Evolutionary conservation across 2,888 invertebrate species (phyloP).

Genomic region (Platynereis dumerilii): DNA sequence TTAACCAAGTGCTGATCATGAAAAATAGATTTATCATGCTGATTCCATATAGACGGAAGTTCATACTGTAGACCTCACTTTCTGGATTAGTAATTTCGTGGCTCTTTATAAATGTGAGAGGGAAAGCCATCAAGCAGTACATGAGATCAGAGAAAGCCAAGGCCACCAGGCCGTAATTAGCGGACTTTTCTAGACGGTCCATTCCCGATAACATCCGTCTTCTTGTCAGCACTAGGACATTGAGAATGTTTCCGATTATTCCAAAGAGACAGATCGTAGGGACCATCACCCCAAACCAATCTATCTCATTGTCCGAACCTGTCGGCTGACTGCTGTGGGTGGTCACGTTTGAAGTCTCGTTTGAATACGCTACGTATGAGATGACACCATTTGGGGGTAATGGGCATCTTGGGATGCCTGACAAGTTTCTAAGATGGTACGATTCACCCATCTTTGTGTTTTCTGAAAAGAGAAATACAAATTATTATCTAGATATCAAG

Average conservation of each 20-base stretch:
- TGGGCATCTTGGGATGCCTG: too few species aligned
- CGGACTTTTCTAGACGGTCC: conserved; percentile 78
- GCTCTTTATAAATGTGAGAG: conserved; percentile 60
- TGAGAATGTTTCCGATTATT: conserved; percentile 79
- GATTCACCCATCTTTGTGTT: too few species aligned
- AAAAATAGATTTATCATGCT: conserved; percentile 57
- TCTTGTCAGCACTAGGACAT: conserved; percentile 77
- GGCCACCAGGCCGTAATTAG: conserved; percentile 76
- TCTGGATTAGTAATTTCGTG: conserved; percentile 66
- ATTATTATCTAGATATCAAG: too few species aligned
- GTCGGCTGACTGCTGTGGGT: too few species aligned
- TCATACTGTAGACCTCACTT: conserved; percentile 61
- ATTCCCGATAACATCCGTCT: conserved; percentile 52
- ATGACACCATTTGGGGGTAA: too few species aligned
- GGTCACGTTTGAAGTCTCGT: too few species aligned
- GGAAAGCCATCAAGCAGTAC: conserved; percentile 67
- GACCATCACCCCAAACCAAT: conserved; percentile 65
- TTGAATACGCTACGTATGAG: too few species aligned
- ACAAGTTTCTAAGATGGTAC: too few species aligned
- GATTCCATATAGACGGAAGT: conserved; percentile 49
- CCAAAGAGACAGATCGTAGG: conserved; percentile 76
- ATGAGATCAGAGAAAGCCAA: conserved; percentile 80
- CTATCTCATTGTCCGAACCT: neutral
- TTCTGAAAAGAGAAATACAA: too few species aligned
- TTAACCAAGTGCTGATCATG: conserved; percentile 78